phyloP scores from a whole-genome alignment of 2,888 invertebrate genomes.

The Philonicus albiceps region DNA sequence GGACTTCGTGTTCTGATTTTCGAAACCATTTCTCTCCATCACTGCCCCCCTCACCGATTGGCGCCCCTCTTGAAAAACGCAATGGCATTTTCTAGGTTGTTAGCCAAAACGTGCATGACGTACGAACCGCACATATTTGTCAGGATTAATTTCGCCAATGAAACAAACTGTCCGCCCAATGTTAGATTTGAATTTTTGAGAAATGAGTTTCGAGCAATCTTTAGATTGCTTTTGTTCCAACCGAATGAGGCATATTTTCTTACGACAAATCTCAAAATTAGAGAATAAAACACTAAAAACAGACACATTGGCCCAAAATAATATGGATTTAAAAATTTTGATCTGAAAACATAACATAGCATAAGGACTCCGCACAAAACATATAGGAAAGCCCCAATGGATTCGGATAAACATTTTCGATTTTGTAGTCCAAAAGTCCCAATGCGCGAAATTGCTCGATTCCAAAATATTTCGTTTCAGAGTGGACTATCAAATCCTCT shows the following conservation, averaged over 20 bases:
- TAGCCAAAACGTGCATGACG: not conserved
- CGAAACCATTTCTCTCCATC: not conserved
- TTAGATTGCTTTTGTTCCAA: not conserved
- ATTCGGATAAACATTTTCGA: too few species aligned
- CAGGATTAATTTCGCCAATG: not conserved
- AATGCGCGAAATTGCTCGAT: too few species aligned
- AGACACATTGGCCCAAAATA: too few species aligned
- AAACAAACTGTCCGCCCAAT: not conserved
- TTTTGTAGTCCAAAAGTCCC: too few species aligned
- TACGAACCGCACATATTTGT: not conserved
- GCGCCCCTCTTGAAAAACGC: not conserved
- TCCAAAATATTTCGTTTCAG: too few species aligned
- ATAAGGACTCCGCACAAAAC: too few species aligned
- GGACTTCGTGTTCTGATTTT: slow-evolving; percentile 29
- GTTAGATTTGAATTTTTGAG: not conserved
- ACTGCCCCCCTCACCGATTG: too few species aligned
- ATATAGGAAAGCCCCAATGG: too few species aligned
- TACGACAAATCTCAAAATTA: not conserved
- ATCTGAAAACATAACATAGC: too few species aligned
- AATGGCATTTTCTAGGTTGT: not conserved
- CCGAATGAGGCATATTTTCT: not conserved
- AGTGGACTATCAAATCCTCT: too few species aligned
- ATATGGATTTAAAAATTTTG: too few species aligned
- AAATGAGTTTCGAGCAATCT: not conserved
- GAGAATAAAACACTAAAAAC: not conserved